Evolutionary conservation across 2,888 invertebrate species (phyloP).

Genomic region (Ochlodes sylvanus): DNA sequence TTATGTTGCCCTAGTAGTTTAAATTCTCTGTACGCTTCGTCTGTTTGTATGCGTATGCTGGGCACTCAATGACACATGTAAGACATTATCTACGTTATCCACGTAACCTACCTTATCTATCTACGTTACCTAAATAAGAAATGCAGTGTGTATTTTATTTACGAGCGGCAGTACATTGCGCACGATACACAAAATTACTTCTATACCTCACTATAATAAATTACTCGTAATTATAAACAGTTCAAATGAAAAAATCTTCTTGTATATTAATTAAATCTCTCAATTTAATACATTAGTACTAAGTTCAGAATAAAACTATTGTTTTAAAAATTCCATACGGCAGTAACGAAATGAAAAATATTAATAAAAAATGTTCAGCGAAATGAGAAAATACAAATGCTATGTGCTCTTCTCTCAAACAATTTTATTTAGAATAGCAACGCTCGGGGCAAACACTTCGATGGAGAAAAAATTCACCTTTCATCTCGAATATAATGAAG

Average conservation of each 20-base stretch:
- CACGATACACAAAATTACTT: too few species aligned
- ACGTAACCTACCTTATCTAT: too few species aligned
- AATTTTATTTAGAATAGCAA: conserved; percentile 16
- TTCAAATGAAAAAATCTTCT: too few species aligned
- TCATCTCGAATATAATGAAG: not conserved
- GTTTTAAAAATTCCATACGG: conserved; percentile 2
- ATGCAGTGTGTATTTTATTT: too few species aligned
- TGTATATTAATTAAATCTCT: too few species aligned
- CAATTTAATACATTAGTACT: too few species aligned
- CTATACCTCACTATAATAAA: too few species aligned
- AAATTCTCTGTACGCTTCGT: not conserved
- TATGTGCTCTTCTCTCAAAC: conserved; percentile 4
- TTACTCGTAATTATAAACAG: too few species aligned
- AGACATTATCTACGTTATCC: too few species aligned
- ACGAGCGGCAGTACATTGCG: too few species aligned
- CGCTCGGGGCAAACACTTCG: conserved; percentile 1
- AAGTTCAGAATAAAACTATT: not conserved
- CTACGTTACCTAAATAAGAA: too few species aligned
- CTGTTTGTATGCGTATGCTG: not conserved
- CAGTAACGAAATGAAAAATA: not conserved
- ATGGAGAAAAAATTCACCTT: not conserved
- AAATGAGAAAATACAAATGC: conserved; percentile 14
- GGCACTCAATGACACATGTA: too few species aligned
- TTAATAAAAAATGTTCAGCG: conserved; percentile 18
- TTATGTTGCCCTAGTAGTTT: conserved; percentile 18